A percentile compares a stretch with the other conserved stretches of the same genome.
Conservation (phyloP, 2,797 vertebrate species). For the Euphonia xanthogaster region DNA sequence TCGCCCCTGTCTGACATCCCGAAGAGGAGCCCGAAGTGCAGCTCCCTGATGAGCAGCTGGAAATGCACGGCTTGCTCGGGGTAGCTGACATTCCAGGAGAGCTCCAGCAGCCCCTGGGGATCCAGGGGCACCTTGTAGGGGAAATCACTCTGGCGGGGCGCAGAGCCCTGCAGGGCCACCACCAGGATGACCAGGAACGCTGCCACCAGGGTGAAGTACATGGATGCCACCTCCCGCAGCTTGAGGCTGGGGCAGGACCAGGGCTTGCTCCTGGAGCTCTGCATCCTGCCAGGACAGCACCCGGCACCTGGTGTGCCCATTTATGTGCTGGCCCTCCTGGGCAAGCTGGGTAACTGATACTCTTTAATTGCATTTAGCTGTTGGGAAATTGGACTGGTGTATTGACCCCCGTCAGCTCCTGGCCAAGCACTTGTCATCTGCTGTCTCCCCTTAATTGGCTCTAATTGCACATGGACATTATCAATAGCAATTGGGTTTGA, state of each 20-base stretch:
- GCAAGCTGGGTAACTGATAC: constrained; percentile 70
- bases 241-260: constrained; percentile 79
- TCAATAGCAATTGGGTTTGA: constrained; percentile 78
- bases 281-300: constrained; percentile 34
- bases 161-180: constrained; percentile 83
- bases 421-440: constrained; percentile 80
- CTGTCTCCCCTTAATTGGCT: constrained; percentile 81
- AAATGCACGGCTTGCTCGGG: constrained; percentile 79
- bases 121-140: constrained; percentile 88
- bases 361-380: constrained; percentile 88
- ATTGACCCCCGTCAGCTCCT: constrained; percentile 67
- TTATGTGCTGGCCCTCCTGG: constrained; percentile 81
- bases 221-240: constrained; percentile 83
- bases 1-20: constrained; percentile 93
- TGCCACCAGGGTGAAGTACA: constrained; percentile 87
- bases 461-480: constrained; percentile 85
- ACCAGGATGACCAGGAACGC: constrained; percentile 89
- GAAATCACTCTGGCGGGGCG: constrained; percentile 59
- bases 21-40: constrained; percentile 83
- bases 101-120: constrained; percentile 80
- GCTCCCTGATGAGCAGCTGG: constrained; percentile 77
- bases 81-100: constrained; percentile 94
- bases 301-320: constrained; percentile 56
- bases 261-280: constrained; percentile 5
- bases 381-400: constrained; percentile 87